phyloP scores from a whole-genome alignment of 2,888 invertebrate genomes.

The Ochropleura leucogaster region DNA sequence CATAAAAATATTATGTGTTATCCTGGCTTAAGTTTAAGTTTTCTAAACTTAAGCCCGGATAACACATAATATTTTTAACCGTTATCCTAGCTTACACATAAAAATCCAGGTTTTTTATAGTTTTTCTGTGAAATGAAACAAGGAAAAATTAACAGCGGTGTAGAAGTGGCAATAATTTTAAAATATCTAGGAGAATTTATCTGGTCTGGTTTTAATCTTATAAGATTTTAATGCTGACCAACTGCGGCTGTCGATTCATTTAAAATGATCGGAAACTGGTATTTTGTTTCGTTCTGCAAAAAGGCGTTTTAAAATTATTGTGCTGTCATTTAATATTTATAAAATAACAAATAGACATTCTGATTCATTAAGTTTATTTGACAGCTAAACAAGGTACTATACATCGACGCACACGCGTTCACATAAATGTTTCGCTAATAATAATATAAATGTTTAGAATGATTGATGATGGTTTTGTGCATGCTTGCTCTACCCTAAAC shows the following conservation, averaged over 20 bases:
- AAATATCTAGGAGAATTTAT: conserved; percentile 3
- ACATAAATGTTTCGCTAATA: no score
- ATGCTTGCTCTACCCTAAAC: no score
- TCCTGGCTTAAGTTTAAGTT: no score
- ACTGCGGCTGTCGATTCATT: neutral
- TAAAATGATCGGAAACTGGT: no score
- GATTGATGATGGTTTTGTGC: no score
- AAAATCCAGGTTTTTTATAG: conserved; percentile 5
- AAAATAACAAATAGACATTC: neutral
- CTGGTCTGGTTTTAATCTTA: conserved; percentile 23
- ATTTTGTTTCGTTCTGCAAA: no score
- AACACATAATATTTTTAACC: no score
- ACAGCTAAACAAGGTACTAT: neutral
- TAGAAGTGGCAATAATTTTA: conserved; percentile 9
- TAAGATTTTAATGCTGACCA: neutral
- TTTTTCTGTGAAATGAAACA: neutral
- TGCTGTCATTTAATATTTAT: neutral
- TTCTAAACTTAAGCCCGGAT: neutral
- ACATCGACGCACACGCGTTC: no score
- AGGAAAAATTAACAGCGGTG: conserved; percentile 2
- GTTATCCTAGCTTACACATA: no score
- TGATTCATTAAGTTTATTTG: neutral
- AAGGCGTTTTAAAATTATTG: neutral
- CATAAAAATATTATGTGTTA: no score
- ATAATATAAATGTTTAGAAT: no score